Percentiles rank a stretch among this genome's conserved stretches.
phyloP scores from a whole-genome alignment of 2,797 vertebrate genomes.

The Pristis pectinata region DNA sequence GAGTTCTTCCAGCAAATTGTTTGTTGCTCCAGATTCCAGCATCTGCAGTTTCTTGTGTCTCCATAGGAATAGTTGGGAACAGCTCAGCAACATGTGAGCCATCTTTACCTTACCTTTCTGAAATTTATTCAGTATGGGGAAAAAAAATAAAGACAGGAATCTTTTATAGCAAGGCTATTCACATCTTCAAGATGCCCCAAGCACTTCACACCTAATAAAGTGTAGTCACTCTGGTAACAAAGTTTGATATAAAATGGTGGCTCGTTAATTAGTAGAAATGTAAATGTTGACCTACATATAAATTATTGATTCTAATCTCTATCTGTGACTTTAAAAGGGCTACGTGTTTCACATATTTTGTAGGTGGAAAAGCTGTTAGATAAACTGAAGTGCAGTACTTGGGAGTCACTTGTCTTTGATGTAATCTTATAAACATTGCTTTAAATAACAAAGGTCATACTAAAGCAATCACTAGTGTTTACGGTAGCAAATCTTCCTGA shows the following conservation, averaged over 20 bases:
- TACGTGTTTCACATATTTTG: background rate
- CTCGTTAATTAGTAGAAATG: background rate
- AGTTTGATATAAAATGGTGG: background rate
- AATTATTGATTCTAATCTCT: background rate
- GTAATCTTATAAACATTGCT: background rate
- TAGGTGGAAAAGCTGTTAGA: background rate
- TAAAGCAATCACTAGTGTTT: background rate
- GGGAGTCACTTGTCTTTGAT: background rate
- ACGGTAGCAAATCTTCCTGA: conserved; percentile 8
- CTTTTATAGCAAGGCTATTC: background rate
- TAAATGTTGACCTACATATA: background rate
- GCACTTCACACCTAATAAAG: background rate
- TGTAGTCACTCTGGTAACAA: background rate
- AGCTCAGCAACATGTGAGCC: background rate
- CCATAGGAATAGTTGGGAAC: background rate
- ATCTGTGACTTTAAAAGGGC: background rate
- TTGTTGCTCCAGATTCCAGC: too few relatives aligned
- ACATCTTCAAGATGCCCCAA: background rate
- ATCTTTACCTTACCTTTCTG: background rate
- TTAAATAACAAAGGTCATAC: conserved; percentile 28
- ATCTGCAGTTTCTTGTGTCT: too few relatives aligned
- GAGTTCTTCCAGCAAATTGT: too few relatives aligned
- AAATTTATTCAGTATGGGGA: background rate
- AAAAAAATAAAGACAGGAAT: background rate
- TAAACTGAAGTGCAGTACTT: too few relatives aligned